phyloP scores from a whole-genome alignment of 1,140 invertebrate genomes.

The Drosophila watanabei region DNA sequence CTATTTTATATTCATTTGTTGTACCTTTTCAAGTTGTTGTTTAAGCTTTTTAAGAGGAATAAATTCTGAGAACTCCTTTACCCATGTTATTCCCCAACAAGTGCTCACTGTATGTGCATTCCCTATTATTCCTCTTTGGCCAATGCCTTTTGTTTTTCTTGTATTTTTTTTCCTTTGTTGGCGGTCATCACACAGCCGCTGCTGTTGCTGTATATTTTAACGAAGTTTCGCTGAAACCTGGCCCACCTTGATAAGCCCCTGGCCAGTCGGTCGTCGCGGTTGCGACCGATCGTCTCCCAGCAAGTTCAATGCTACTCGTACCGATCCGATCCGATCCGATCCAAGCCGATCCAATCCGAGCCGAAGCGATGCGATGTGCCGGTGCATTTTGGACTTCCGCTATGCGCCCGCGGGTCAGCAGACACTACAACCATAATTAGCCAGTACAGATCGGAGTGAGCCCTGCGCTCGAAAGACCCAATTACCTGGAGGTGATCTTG shows the following conservation, averaged over 20 bases:
- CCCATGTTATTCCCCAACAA: not conserved
- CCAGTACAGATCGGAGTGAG: constrained; percentile 18
- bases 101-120: constrained; percentile 23
- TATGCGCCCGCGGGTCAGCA: constrained; percentile 22
- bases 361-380: constrained; percentile 10
- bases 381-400: constrained; percentile 71
- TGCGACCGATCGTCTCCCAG: constrained; percentile 28
- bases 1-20: not conserved
- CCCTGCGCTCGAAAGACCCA: constrained; percentile 17
- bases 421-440: constrained; percentile 38
- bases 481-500: constrained; percentile 21
- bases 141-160: constrained; percentile 53
- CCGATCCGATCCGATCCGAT: constrained; percentile 19
- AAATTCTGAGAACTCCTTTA: not conserved
- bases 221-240: constrained; percentile 61
- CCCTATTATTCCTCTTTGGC: constrained; percentile 19
- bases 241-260: constrained; percentile 72
- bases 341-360: constrained; percentile 7
- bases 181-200: constrained; percentile 57
- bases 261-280: constrained; percentile 32
- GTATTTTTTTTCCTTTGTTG: constrained; percentile 54
- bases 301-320: constrained; percentile 73
- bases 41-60: not conserved
- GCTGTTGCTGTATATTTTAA: constrained; percentile 56
- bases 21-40: not conserved